Evolutionary conservation across 2,113 vertebrate genomes (phyloP).

Genomic region (Leucopternis melanops): DNA sequence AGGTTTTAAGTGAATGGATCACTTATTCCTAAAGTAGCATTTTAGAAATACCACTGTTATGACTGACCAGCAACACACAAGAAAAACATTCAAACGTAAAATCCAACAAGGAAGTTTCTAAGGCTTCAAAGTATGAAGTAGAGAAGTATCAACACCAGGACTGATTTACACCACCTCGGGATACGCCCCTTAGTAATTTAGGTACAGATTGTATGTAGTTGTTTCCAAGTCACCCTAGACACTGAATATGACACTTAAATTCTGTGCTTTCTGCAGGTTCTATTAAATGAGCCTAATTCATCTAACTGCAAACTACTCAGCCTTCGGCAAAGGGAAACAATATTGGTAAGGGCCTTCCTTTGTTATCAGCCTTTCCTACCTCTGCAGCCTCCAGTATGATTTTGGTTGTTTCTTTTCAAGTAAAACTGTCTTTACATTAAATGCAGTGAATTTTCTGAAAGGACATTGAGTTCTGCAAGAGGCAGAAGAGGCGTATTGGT

Average conservation of each 20-base stretch:
- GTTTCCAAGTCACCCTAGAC: neutral
- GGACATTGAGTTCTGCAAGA: neutral
- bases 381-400: neutral
- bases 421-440: neutral
- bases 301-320: neutral
- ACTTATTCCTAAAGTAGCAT: neutral
- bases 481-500: neutral
- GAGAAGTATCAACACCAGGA: neutral
- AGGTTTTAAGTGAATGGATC: neutral
- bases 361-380: neutral
- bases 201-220: neutral
- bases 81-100: neutral
- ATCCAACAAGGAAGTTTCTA: neutral
- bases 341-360: neutral
- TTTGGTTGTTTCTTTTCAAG: neutral
- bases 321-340: neutral
- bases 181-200: no score
- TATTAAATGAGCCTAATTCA: neutral
- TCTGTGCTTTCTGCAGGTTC: neutral
- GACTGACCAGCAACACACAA: neutral
- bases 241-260: rapidly evolving
- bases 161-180: neutral
- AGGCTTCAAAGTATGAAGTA: neutral
- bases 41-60: neutral
- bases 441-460: neutral